Conservation (phyloP, 2,113 vertebrate genomes). For the Erythrocercus mccallii region DNA sequence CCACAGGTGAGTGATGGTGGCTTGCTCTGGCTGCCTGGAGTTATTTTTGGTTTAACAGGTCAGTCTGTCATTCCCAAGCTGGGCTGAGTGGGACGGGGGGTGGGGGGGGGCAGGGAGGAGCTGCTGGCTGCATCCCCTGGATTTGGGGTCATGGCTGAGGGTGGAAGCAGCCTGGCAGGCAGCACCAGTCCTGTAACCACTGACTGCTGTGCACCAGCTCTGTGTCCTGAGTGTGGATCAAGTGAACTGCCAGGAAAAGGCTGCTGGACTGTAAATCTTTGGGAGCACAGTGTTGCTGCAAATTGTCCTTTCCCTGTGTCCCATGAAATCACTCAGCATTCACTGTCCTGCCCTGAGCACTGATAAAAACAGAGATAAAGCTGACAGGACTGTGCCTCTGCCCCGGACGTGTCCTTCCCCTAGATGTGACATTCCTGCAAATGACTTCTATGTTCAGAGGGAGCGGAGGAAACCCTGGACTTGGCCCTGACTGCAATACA, state of each 20-base stretch:
- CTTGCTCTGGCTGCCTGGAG: background rate
- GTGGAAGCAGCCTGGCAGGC: background rate
- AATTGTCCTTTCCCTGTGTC: background rate
- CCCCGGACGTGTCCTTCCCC: background rate
- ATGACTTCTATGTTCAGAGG: background rate
- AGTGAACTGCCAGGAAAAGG: background rate
- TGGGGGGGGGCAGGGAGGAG: background rate
- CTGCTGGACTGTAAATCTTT: background rate
- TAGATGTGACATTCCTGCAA: background rate
- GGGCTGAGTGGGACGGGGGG: background rate
- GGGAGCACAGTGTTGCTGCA: background rate
- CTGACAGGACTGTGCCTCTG: background rate
- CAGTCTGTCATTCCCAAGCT: background rate
- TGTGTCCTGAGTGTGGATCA: background rate
- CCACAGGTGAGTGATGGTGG: background rate
- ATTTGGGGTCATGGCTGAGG: background rate
- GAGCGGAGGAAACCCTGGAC: background rate
- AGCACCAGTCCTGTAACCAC: background rate
- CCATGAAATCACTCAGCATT: background rate
- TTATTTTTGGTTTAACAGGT: background rate
- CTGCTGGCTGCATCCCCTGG: background rate
- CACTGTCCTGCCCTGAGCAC: background rate
- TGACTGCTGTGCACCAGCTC: background rate
- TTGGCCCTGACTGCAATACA: background rate
- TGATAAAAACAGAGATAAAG: background rate